Evolutionary conservation across 2,888 invertebrate species (phyloP).

Genomic region (Yponomeuta plumbellus): DNA sequence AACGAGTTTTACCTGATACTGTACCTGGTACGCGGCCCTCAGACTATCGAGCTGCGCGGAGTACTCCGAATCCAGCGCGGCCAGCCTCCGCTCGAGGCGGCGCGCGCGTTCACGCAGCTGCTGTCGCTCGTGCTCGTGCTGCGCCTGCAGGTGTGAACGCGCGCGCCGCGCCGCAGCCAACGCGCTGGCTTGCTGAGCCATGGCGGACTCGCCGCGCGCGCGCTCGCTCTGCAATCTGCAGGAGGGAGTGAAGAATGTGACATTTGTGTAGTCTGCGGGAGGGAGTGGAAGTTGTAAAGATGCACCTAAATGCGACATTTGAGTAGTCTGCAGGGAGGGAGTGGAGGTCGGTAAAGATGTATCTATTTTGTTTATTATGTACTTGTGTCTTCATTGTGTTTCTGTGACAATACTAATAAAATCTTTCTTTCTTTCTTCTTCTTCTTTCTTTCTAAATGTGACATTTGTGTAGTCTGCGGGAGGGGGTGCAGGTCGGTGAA

Average conservation of each 20-base stretch:
- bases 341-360: background rate
- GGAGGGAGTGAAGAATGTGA: background rate
- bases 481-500: too few relatives aligned
- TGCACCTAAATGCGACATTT: too few relatives aligned
- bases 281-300: too few relatives aligned
- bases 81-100: constrained; percentile 82
- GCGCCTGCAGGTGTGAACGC: constrained; percentile 58
- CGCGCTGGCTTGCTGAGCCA: constrained; percentile 62
- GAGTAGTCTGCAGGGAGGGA: too few relatives aligned
- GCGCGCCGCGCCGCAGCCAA: constrained; percentile 65
- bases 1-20: background rate
- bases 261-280: too few relatives aligned
- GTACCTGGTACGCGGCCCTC: constrained; percentile 82
- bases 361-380: too few relatives aligned
- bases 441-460: too few relatives aligned
- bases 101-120: constrained; percentile 82
- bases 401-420: too few relatives aligned
- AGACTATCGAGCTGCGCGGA: constrained; percentile 88
- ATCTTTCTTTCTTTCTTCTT: too few relatives aligned
- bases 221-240: constrained; percentile 57
- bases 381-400: too few relatives aligned
- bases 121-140: constrained; percentile 77
- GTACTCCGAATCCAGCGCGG: constrained; percentile 87
- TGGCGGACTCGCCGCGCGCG: constrained; percentile 54
- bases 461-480: too few relatives aligned